Percentiles rank a stretch among this genome's conserved stretches.
These are phyloP conservation scores for Spicauda simplicius DNA, from an alignment of 2,888 invertebrate species.

Conservation along the genomic window DNA sequence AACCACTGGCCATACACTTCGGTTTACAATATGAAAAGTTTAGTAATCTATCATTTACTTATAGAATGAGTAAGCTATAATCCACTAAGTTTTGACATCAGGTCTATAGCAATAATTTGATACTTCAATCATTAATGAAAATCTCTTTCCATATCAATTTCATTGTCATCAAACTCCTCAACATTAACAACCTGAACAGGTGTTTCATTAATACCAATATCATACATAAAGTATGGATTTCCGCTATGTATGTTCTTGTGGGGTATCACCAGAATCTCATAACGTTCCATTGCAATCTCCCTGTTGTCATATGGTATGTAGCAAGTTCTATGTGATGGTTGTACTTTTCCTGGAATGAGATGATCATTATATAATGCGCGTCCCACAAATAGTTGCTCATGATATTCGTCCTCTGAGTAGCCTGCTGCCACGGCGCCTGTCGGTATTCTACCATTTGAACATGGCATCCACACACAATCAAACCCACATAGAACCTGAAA, in stretches of 20 bases:
- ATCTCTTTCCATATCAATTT: background rate
- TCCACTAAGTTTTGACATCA: too few relatives aligned
- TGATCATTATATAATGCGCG: slow-evolving; percentile 77
- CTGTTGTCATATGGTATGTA: slow-evolving; percentile 86
- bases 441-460: slow-evolving; percentile 85
- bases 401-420: slow-evolving; percentile 67
- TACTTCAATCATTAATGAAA: background rate
- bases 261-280: slow-evolving; percentile 22
- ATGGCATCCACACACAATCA: slow-evolving; percentile 81
- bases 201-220: background rate
- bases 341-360: slow-evolving; percentile 91
- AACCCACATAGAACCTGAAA: slow-evolving; percentile 68
- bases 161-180: background rate
- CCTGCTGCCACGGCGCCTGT: slow-evolving; percentile 88
- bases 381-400: slow-evolving; percentile 20
- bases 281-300: slow-evolving; percentile 4
- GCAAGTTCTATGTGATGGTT: slow-evolving; percentile 87
- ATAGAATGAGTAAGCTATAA: too few relatives aligned
- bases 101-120: too few relatives aligned
- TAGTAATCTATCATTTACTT: too few relatives aligned
- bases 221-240: slow-evolving; percentile 6
- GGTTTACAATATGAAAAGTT: too few relatives aligned
- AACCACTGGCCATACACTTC: too few relatives aligned
- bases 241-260: slow-evolving; percentile 9
- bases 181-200: background rate